Evolutionary conservation across 2,113 vertebrate species (phyloP).

Genomic region (Sylvilagus bachmani): DNA sequence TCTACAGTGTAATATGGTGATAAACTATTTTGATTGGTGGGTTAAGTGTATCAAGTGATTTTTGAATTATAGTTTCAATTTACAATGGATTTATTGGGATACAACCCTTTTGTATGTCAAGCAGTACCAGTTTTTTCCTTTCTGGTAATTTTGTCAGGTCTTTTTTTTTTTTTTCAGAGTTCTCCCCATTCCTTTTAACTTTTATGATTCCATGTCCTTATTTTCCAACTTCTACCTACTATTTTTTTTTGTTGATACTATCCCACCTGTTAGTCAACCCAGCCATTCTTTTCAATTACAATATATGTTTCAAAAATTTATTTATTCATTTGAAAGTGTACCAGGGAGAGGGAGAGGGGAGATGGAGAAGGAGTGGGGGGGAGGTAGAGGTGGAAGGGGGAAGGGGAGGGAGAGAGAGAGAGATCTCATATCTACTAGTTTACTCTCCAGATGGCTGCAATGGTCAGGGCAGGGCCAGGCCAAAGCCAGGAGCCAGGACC

Average conservation of each 20-base stretch:
- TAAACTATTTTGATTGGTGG: neutral
- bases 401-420: too few species aligned
- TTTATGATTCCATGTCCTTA: neutral
- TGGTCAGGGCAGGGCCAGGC: too few species aligned
- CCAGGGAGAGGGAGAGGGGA: too few species aligned
- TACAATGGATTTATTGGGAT: neutral
- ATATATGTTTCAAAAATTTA: too few species aligned
- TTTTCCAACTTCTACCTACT: neutral
- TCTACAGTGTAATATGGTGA: neutral
- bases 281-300: neutral
- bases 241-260: conserved; percentile 7
- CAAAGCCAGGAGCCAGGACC: too few species aligned
- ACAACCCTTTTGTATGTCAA: neutral
- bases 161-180: neutral
- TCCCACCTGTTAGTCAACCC: neutral
- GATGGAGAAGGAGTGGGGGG: too few species aligned
- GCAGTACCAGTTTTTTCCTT: neutral
- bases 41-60: neutral
- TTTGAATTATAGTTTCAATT: neutral
- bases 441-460: too few species aligned
- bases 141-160: neutral
- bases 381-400: too few species aligned
- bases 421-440: too few species aligned
- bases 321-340: too few species aligned
- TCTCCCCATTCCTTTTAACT: neutral